Percentiles rank a stretch among this genome's conserved stretches.
phyloP scores from a whole-genome alignment of 2,113 vertebrate species.

The Fukomys damarensis region DNA sequence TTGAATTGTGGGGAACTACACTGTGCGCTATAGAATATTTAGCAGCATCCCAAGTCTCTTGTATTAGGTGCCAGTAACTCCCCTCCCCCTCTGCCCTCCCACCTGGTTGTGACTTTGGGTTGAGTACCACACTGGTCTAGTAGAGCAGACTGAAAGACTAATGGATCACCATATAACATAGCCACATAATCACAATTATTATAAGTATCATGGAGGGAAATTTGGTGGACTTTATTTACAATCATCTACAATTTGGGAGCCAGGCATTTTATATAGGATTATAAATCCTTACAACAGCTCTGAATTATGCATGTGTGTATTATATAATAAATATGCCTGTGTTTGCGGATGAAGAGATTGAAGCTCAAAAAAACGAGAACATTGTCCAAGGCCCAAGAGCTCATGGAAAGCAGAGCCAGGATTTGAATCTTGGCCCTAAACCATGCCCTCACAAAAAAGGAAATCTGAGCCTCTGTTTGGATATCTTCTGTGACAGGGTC shows the following conservation, averaged over 20 bases:
- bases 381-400: background rate
- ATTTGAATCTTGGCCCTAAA: slow-evolving; percentile 41
- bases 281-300: background rate
- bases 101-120: background rate
- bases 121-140: background rate
- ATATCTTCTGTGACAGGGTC: slow-evolving; percentile 11
- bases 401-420: background rate
- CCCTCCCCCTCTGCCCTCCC: background rate
- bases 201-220: background rate
- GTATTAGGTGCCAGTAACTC: background rate
- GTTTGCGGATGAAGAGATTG: slow-evolving; percentile 15
- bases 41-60: background rate
- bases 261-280: background rate
- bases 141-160: background rate
- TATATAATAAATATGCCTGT: background rate
- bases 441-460: background rate
- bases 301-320: background rate
- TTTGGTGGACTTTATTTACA: background rate
- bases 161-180: background rate
- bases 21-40: background rate
- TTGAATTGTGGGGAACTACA: background rate
- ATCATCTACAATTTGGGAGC: background rate
- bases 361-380: slow-evolving; percentile 23
- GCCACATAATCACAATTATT: background rate
- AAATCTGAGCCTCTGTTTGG: background rate